phyloP scores from a whole-genome alignment of 2,113 vertebrate genomes.

The Sialia sialis region DNA sequence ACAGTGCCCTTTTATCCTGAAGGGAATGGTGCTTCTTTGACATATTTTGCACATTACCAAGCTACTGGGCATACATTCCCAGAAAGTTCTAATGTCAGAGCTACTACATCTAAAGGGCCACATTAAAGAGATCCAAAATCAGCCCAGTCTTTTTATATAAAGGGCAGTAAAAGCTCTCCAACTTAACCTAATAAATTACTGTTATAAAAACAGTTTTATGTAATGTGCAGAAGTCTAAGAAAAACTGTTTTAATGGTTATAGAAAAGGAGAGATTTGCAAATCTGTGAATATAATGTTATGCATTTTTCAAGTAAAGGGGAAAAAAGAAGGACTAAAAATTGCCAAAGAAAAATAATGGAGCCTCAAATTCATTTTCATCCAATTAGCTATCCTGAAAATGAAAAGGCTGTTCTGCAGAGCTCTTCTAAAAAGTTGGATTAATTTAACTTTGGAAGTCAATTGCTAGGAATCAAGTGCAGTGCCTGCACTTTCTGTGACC shows the following conservation, averaged over 20 bases:
- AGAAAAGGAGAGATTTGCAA: slow-evolving; percentile 59
- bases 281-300: background rate
- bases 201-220: slow-evolving; percentile 46
- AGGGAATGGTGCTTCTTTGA: background rate
- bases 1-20: slow-evolving; percentile 3
- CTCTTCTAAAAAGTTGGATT: background rate
- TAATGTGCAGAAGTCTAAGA: slow-evolving; percentile 56
- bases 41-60: slow-evolving; percentile 16
- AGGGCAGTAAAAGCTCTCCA: slow-evolving; percentile 36
- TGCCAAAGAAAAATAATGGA: slow-evolving; percentile 15
- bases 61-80: background rate
- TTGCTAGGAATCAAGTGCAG: background rate
- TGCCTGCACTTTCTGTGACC: background rate
- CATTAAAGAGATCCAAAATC: slow-evolving; percentile 51
- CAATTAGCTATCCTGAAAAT: background rate
- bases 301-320: background rate
- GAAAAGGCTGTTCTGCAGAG: background rate
- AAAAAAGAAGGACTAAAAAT: background rate
- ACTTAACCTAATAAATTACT: slow-evolving; percentile 50
- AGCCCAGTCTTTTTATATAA: slow-evolving; percentile 41
- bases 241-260: slow-evolving; percentile 44
- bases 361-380: background rate
- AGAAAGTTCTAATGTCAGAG: slow-evolving; percentile 30
- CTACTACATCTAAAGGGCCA: slow-evolving; percentile 27
- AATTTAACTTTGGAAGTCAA: background rate